Percentiles rank a stretch among this genome's conserved stretches.
These are phyloP conservation scores for Tapirus indicus DNA, from an alignment of 2,797 vertebrate species.

Conservation along the genomic window DNA sequence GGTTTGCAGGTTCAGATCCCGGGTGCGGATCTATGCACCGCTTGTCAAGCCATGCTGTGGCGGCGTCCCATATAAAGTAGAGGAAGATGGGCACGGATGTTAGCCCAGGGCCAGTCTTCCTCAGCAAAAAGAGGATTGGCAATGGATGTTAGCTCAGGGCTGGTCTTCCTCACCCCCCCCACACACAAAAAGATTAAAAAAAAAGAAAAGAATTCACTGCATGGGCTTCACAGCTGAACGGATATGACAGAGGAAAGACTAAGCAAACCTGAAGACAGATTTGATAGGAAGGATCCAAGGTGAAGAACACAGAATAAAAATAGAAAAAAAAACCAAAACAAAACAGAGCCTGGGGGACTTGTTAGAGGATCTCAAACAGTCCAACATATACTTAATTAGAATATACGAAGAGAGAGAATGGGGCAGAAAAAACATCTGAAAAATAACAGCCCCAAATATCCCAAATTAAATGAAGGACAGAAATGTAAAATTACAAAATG, in stretches of 20 bases:
- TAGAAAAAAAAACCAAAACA: background rate
- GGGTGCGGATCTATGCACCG: too few species aligned
- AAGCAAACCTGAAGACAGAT: background rate
- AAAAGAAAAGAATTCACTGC: background rate
- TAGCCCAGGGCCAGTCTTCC: too few species aligned
- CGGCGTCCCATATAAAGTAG: too few species aligned
- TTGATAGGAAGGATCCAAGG: background rate
- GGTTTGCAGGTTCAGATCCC: too few species aligned
- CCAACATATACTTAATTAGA: background rate
- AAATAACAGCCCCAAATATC: background rate
- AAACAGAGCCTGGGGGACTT: background rate
- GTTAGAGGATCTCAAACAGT: background rate
- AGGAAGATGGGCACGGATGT: too few species aligned
- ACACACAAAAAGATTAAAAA: too few species aligned
- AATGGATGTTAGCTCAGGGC: too few species aligned
- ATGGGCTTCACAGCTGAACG: too few species aligned
- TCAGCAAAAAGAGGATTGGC: too few species aligned
- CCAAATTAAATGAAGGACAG: background rate
- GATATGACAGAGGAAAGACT: background rate
- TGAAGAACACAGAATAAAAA: background rate
- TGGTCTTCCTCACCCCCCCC: too few species aligned
- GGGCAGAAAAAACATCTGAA: background rate
- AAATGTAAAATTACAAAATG: background rate
- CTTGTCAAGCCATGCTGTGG: too few species aligned
- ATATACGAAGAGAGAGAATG: background rate